A percentile compares a stretch with the other conserved stretches of the same genome.
Evolutionary conservation across 2,113 vertebrate species (phyloP).

Genomic region (Loxodonta africana): DNA sequence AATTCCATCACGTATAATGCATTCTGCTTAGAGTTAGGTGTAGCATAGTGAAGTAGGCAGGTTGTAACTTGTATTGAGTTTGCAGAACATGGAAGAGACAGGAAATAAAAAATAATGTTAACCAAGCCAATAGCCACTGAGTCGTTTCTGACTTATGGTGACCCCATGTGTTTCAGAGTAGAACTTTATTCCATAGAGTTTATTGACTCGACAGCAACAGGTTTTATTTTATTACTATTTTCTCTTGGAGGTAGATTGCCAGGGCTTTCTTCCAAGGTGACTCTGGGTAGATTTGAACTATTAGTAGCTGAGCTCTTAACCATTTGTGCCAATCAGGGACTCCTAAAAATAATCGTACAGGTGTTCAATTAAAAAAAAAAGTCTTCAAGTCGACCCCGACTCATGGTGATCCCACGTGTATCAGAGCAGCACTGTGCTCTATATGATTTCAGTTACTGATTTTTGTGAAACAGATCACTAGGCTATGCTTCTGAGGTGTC

Average conservation of each 20-base stretch:
- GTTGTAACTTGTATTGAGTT: conserved; percentile 32
- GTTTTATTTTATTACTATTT: too few species aligned
- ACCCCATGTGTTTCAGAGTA: not conserved
- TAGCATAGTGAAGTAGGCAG: not conserved
- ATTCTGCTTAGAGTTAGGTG: not conserved
- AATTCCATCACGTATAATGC: not conserved
- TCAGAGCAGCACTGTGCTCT: not conserved
- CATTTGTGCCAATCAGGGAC: not conserved
- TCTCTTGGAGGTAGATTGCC: not conserved
- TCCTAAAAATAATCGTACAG: not conserved
- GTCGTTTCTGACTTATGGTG: not conserved
- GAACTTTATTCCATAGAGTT: not conserved
- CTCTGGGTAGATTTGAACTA: not conserved
- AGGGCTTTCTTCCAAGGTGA: not conserved
- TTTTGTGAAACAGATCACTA: not conserved
- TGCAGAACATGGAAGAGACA: not conserved
- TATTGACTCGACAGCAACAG: too few species aligned
- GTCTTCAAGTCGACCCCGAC: not conserved
- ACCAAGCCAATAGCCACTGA: not conserved
- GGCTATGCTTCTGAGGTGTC: too few species aligned
- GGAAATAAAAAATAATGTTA: not conserved
- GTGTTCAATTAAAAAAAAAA: not conserved
- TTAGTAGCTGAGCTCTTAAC: not conserved
- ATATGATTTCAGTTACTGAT: not conserved
- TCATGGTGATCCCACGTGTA: not conserved